Evolutionary conservation across 2,888 invertebrate genomes (phyloP).

Genomic region (Pyrocoelia pectoralis): DNA sequence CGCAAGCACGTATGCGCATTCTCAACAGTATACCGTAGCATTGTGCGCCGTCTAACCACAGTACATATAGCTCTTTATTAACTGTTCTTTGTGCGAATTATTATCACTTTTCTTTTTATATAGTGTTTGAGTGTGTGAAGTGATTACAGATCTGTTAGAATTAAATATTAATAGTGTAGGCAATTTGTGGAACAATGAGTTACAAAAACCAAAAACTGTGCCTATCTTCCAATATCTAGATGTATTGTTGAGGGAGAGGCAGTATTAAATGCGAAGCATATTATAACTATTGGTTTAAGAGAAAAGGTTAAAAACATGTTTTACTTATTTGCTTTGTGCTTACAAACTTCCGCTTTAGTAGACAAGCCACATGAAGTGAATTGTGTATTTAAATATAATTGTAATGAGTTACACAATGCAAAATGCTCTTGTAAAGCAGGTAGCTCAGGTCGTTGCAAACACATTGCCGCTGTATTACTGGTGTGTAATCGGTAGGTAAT

Average conservation of each 20-base stretch:
- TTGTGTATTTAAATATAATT: background rate
- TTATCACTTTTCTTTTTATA: no score
- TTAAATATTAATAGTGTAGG: background rate
- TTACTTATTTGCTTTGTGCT: background rate
- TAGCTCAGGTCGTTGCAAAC: background rate
- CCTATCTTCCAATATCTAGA: background rate
- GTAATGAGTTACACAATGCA: background rate
- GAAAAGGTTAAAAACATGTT: slow-evolving; percentile 1
- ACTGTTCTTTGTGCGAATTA: no score
- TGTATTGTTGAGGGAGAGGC: background rate
- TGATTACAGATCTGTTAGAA: background rate
- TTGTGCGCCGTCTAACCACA: no score
- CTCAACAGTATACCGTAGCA: no score
- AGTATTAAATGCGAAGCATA: background rate
- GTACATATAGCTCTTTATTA: no score
- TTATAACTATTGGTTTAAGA: background rate
- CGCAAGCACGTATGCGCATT: no score
- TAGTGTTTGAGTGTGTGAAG: no score
- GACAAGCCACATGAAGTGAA: background rate
- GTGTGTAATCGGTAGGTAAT: background rate
- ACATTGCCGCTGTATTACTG: background rate
- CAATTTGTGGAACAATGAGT: no score
- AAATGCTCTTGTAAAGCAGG: slow-evolving; percentile 1
- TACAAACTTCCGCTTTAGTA: background rate
- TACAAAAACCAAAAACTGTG: background rate